Evolutionary conservation across 2,113 vertebrate genomes (phyloP).

Genomic region (Phasianus colchicus): DNA sequence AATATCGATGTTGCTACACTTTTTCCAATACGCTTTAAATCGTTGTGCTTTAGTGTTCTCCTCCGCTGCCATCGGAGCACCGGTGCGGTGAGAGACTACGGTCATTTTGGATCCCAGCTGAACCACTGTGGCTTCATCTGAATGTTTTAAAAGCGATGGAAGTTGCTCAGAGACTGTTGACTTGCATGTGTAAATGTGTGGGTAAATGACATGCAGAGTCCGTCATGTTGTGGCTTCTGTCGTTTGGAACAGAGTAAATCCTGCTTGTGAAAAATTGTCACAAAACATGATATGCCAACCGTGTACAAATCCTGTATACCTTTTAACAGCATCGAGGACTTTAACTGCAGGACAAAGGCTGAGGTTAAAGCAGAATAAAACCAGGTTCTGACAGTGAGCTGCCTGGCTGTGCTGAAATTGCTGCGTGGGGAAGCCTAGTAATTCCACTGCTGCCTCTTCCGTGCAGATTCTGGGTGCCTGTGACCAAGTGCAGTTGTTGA

Average conservation of each 20-base stretch:
- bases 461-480: accelerated
- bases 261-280: slow-evolving; percentile 30
- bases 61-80: not conserved
- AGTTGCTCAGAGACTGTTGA: not conserved
- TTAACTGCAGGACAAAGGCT: slow-evolving; percentile 19
- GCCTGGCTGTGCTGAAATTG: not conserved
- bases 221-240: slow-evolving; percentile 54
- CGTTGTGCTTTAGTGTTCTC: slow-evolving; percentile 3
- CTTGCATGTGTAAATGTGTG: slow-evolving; percentile 31
- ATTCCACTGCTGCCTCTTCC: not conserved
- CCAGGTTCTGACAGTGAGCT: slow-evolving; percentile 43
- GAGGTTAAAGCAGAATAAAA: slow-evolving; percentile 62
- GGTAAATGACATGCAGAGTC: not conserved
- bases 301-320: not conserved
- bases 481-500: not conserved
- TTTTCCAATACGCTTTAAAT: not conserved
- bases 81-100: not conserved
- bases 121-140: not conserved
- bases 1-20: not conserved
- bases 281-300: not conserved
- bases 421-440: not conserved
- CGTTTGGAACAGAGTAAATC: slow-evolving; percentile 23
- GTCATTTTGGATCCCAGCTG: not conserved
- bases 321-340: slow-evolving; percentile 5
- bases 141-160: not conserved